Conservation (phyloP, 2,888 invertebrate genomes). For the Scaptomyza cyrtandrae region DNA sequence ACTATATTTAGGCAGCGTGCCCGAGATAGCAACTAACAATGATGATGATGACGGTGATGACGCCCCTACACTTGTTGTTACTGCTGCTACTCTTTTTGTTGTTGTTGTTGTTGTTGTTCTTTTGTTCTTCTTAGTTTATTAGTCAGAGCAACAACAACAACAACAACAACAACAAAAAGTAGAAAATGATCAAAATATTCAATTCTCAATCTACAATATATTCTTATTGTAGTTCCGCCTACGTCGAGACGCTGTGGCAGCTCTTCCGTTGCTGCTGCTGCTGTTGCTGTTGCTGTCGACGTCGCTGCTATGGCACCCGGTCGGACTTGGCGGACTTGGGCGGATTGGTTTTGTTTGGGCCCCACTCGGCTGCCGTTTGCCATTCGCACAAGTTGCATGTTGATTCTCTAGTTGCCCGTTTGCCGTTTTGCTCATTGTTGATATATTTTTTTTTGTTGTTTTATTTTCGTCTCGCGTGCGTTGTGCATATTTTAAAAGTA, state of each 20-base stretch:
- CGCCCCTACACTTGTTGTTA: neutral
- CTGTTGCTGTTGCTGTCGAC: constrained; percentile 16
- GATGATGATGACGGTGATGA: constrained; percentile 9
- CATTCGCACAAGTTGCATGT: constrained; percentile 76
- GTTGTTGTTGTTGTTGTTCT: neutral
- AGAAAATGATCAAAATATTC: constrained; percentile 25
- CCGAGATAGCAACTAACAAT: constrained; percentile 18
- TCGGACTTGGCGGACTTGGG: constrained; percentile 25
- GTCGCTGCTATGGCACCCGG: constrained; percentile 28
- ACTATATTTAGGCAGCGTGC: constrained; percentile 65
- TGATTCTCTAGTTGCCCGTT: constrained; percentile 32
- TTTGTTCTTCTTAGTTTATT: constrained; percentile 20
- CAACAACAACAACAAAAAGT: too few relatives aligned
- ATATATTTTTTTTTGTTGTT: too few relatives aligned
- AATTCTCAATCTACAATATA: constrained; percentile 36
- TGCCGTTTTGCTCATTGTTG: constrained; percentile 21
- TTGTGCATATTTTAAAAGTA: constrained; percentile 62
- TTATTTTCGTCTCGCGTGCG: constrained; percentile 56
- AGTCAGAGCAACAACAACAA: constrained; percentile 29
- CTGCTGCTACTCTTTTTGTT: neutral
- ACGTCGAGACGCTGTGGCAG: constrained; percentile 29
- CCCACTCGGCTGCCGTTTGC: constrained; percentile 66
- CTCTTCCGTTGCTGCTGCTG: constrained; percentile 37
- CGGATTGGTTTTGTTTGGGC: constrained; percentile 15
- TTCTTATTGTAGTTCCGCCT: constrained; percentile 63